phyloP scores from a whole-genome alignment of 1,140 invertebrate species.

The Hestina assimilis region DNA sequence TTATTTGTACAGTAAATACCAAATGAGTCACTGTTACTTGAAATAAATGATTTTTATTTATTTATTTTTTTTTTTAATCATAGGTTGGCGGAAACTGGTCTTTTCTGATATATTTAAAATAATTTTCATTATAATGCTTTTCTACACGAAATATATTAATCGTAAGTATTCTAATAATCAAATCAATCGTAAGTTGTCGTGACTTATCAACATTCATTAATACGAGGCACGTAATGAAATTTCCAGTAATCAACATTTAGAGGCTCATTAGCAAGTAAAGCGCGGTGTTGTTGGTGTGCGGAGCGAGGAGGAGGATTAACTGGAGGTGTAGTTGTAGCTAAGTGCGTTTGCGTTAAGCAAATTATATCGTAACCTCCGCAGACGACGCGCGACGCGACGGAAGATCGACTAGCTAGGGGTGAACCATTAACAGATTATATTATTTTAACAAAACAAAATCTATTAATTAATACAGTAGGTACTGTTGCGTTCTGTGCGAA shows the following conservation, averaged over 20 bases:
- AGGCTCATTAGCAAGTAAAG: slow-evolving; percentile 5
- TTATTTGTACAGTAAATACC: too few species aligned
- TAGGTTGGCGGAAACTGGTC: too few species aligned
- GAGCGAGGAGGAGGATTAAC: slow-evolving; percentile 1
- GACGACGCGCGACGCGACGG: too few species aligned
- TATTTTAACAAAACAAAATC: neutral
- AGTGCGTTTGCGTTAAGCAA: slow-evolving; percentile 11
- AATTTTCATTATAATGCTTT: too few species aligned
- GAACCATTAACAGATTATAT: neutral
- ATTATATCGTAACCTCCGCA: slow-evolving; percentile 5
- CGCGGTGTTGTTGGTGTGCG: neutral
- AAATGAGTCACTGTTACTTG: too few species aligned
- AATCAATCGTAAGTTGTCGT: neutral
- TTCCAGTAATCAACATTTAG: neutral
- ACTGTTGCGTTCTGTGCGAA: too few species aligned
- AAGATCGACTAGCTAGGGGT: neutral
- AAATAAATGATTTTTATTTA: too few species aligned
- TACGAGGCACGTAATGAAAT: slow-evolving; percentile 3
- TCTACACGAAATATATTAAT: too few species aligned
- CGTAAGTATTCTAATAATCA: too few species aligned
- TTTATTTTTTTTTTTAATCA: too few species aligned
- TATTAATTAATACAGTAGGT: too few species aligned
- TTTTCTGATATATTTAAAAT: too few species aligned
- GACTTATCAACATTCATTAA: slow-evolving; percentile 1
- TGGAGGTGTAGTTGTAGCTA: neutral